phyloP scores from a whole-genome alignment of 2,113 vertebrate species.

The Mesoclemmys tuberculata region DNA sequence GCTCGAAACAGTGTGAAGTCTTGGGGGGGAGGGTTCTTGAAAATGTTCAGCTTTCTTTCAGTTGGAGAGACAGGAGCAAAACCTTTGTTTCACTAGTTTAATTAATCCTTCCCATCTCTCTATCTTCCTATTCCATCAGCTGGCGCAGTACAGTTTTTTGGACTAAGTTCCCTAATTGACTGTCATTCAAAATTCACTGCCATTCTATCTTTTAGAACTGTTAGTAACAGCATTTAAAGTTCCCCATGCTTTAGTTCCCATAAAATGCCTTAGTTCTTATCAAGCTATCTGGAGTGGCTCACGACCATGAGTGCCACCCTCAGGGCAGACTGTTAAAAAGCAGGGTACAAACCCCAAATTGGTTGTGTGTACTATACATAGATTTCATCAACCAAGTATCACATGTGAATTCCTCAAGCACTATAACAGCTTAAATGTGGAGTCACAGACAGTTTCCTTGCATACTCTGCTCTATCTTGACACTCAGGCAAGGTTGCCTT shows the following conservation, averaged over 20 bases:
- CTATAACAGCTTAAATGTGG: neutral
- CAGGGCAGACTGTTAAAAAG: neutral
- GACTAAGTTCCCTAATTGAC: slow-evolving; percentile 11
- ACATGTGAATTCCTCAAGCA: neutral
- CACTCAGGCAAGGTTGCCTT: neutral
- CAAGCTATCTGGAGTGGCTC: neutral
- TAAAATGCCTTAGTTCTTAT: neutral
- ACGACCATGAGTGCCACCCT: neutral
- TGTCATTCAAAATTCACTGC: neutral
- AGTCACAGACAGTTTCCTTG: neutral
- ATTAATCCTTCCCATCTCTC: neutral
- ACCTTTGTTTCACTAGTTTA: neutral
- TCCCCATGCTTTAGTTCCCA: neutral
- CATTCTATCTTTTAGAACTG: neutral
- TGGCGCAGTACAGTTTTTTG: neutral
- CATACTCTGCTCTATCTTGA: neutral
- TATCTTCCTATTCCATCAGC: neutral
- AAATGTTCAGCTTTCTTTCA: neutral
- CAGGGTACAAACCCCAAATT: neutral
- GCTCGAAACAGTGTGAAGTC: neutral
- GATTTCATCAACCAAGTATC: neutral
- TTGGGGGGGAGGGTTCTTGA: neutral
- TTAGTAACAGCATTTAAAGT: neutral
- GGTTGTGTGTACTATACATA: neutral
- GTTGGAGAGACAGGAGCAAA: neutral